These are phyloP conservation scores for Pandemis cinnamomeana DNA, from an alignment of 2,888 invertebrate species.

Conservation along the genomic window DNA sequence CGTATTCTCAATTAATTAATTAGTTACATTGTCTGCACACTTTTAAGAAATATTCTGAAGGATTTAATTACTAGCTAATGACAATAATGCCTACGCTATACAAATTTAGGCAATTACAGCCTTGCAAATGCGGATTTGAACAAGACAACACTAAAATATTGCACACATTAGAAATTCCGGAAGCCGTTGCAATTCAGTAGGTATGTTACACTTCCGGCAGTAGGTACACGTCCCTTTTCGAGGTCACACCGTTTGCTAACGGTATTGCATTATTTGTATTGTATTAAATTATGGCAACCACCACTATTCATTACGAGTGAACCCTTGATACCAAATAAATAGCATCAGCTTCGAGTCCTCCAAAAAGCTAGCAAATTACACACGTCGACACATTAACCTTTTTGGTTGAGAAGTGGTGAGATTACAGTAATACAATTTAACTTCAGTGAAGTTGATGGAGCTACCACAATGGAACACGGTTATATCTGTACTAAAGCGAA, in stretches of 20 bases:
- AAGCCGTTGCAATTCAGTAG: conserved; percentile 62
- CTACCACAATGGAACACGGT: conserved; percentile 25
- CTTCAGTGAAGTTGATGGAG: conserved; percentile 18
- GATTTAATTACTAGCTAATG: neutral
- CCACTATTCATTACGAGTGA: conserved; percentile 44
- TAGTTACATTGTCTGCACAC: neutral
- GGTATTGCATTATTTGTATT: conserved; percentile 57
- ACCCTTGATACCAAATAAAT: conserved; percentile 53
- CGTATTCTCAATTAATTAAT: neutral
- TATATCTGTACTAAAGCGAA: conserved; percentile 25
- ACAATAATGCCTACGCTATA: neutral
- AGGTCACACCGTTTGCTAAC: conserved; percentile 68
- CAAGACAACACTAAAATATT: conserved; percentile 22
- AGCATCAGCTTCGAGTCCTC: conserved; percentile 20
- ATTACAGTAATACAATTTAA: conserved; percentile 19
- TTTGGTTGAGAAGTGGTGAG: neutral
- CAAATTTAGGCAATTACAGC: neutral
- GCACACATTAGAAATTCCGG: conserved; percentile 57
- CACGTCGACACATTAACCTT: conserved; percentile 21
- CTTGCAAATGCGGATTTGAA: neutral
- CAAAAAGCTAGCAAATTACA: conserved; percentile 6
- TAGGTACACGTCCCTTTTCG: conserved; percentile 60
- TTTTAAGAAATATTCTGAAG: neutral
- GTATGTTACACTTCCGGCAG: conserved; percentile 65
- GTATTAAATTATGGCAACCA: conserved; percentile 56